Conservation (phyloP, 2,113 vertebrate genomes). For the Ancistrus triradiatus region DNA sequence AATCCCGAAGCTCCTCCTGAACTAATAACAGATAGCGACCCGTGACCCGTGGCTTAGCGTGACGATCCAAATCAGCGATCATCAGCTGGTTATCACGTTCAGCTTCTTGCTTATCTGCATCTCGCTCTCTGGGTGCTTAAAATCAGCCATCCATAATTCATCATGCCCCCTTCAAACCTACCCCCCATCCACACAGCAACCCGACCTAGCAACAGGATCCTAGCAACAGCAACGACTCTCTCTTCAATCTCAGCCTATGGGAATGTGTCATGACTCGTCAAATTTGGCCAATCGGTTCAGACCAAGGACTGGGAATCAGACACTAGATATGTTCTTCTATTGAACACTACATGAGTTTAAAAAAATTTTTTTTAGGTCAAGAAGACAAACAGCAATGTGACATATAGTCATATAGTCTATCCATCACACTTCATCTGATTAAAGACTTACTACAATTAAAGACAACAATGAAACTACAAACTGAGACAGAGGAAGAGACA, state of each 20-base stretch:
- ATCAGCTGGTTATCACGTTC: conserved; percentile 45
- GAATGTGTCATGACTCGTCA: conserved; percentile 55
- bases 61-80: conserved; percentile 74
- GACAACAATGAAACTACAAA: no score
- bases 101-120: conserved; percentile 80
- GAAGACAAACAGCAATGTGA: no score
- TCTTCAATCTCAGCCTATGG: conserved; percentile 67
- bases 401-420: no score
- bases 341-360: no score
- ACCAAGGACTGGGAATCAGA: neutral
- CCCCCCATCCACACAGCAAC: conserved; percentile 70
- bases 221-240: conserved; percentile 79
- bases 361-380: no score
- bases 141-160: conserved; percentile 93
- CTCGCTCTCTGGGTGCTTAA: conserved; percentile 37
- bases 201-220: conserved; percentile 84
- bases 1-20: conserved; percentile 72
- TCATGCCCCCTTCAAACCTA: conserved; percentile 76
- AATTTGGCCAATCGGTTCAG: conserved; percentile 63
- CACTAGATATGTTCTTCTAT: no score
- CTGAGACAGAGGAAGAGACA: no score
- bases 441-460: no score
- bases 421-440: no score
- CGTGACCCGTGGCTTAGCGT: conserved; percentile 74
- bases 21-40: conserved; percentile 81